A percentile compares a stretch with the other conserved stretches of the same genome.
Conservation (phyloP, 2,113 vertebrate genomes). For the Daphoenositta chrysoptera region DNA sequence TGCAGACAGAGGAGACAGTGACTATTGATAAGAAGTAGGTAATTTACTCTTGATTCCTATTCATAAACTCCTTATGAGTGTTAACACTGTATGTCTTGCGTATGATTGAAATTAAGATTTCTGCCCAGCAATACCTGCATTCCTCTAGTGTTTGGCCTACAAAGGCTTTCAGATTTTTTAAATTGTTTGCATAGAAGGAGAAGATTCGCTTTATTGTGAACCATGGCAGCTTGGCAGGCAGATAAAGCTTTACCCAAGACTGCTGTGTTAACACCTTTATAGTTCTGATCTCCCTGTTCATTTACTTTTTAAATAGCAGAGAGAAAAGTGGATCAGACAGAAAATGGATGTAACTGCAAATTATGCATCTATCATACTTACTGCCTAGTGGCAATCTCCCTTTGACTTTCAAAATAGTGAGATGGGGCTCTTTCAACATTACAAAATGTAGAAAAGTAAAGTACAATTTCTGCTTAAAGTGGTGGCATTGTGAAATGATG, state of each 20-base stretch:
- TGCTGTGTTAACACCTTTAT: conserved; percentile 7
- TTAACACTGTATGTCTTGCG: conserved; percentile 3
- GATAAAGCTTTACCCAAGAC: conserved; percentile 43
- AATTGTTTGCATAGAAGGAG: conserved; percentile 34
- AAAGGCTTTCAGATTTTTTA: neutral
- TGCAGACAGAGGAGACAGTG: conserved; percentile 31
- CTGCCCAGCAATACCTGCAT: neutral
- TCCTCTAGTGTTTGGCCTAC: neutral
- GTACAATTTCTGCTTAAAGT: neutral
- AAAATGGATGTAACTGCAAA: neutral
- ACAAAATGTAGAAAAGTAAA: neutral
- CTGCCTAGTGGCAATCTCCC: neutral
- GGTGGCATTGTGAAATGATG: neutral
- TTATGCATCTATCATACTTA: neutral
- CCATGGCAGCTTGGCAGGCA: conserved; percentile 6
- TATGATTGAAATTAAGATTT: conserved; percentile 21
- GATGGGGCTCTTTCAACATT: neutral
- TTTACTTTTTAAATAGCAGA: conserved; percentile 49
- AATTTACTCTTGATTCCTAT: conserved; percentile 62
- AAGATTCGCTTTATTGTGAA: conserved; percentile 36
- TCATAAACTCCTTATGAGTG: conserved; percentile 40
- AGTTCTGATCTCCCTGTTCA: conserved; percentile 7
- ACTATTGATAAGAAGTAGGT: conserved; percentile 55
- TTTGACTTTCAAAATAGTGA: neutral
- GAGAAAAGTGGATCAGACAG: conserved; percentile 16